Evolutionary conservation across 2,797 vertebrate genomes (phyloP).

Genomic region (Enteromius unitaeniatus): DNA sequence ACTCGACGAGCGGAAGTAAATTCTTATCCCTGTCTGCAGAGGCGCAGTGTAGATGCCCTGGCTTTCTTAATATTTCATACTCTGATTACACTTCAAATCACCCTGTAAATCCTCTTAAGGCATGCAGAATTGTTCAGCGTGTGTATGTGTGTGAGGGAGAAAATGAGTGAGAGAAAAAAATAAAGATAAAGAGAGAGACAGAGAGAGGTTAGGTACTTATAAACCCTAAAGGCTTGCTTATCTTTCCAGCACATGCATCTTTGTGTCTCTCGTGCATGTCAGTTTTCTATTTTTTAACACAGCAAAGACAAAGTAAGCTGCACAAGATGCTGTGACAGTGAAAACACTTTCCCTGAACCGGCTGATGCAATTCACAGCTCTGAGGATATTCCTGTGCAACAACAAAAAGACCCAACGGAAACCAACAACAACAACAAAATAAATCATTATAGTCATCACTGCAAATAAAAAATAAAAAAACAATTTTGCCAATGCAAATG

Average conservation of each 20-base stretch:
- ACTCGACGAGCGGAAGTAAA: slow-evolving; percentile 1
- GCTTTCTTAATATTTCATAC: slow-evolving; percentile 77
- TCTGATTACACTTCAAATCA: slow-evolving; percentile 86
- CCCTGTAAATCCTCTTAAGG: slow-evolving; percentile 87
- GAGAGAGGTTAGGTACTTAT: slow-evolving; percentile 83
- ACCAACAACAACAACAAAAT: slow-evolving; percentile 31
- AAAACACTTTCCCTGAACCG: slow-evolving; percentile 75
- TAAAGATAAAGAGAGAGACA: slow-evolving; percentile 56
- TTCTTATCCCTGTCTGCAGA: slow-evolving; percentile 62
- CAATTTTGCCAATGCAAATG: not conserved
- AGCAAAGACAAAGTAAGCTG: slow-evolving; percentile 82
- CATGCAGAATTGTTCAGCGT: slow-evolving; percentile 84
- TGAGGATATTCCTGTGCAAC: slow-evolving; percentile 36
- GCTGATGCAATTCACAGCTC: slow-evolving; percentile 50
- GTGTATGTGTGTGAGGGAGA: slow-evolving; percentile 50
- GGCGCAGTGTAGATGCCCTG: slow-evolving; percentile 79
- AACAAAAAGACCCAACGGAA: slow-evolving; percentile 40
- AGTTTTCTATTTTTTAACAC: slow-evolving; percentile 69
- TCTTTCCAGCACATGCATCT: slow-evolving; percentile 82
- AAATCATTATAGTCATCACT: slow-evolving; percentile 15
- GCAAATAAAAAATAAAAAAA: not conserved
- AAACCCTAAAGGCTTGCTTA: slow-evolving; percentile 81
- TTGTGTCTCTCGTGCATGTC: slow-evolving; percentile 82
- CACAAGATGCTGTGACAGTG: slow-evolving; percentile 76
- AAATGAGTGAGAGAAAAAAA: slow-evolving; percentile 49